phyloP scores from a whole-genome alignment of 2,113 vertebrate genomes.

The Caranx melampygus region DNA sequence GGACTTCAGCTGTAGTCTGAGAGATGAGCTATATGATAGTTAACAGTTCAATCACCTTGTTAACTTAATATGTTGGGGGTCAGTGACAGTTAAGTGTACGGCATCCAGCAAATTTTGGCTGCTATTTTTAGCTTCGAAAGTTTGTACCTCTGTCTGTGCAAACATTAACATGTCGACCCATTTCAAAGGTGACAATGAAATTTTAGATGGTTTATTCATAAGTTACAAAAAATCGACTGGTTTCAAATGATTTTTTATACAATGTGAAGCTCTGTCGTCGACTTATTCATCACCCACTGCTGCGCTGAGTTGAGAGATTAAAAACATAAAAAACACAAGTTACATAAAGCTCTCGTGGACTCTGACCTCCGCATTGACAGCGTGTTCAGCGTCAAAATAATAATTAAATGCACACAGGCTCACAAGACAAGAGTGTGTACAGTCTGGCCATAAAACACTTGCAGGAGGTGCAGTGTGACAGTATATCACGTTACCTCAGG shows the following conservation, averaged over 20 bases:
- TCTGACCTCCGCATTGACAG: constrained; percentile 57
- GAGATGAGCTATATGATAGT: constrained; percentile 40
- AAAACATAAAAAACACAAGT: constrained; percentile 33
- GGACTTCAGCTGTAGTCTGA: constrained; percentile 55
- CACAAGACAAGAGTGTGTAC: neutral
- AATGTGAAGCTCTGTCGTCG: neutral
- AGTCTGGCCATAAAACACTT: constrained; percentile 10
- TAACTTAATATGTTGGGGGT: constrained; percentile 28
- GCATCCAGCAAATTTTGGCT: neutral
- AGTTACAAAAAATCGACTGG: neutral
- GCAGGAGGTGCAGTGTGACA: constrained; percentile 29
- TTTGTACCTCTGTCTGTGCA: neutral
- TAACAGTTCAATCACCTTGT: constrained; percentile 18
- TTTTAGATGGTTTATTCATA: neutral
- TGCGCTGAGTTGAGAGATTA: constrained; percentile 47
- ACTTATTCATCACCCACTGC: neutral
- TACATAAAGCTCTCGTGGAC: constrained; percentile 63
- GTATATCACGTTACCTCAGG: constrained; percentile 53
- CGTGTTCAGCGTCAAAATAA: constrained; percentile 53
- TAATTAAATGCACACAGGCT: constrained; percentile 29
- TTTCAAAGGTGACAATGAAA: neutral
- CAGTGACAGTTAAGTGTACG: constrained; percentile 3
- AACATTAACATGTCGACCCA: neutral
- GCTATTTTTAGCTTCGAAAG: constrained; percentile 39
- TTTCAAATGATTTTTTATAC: neutral